These are phyloP conservation scores for Sinohyriopsis cumingii DNA, from an alignment of 2,888 invertebrate genomes.

Conservation along the genomic window DNA sequence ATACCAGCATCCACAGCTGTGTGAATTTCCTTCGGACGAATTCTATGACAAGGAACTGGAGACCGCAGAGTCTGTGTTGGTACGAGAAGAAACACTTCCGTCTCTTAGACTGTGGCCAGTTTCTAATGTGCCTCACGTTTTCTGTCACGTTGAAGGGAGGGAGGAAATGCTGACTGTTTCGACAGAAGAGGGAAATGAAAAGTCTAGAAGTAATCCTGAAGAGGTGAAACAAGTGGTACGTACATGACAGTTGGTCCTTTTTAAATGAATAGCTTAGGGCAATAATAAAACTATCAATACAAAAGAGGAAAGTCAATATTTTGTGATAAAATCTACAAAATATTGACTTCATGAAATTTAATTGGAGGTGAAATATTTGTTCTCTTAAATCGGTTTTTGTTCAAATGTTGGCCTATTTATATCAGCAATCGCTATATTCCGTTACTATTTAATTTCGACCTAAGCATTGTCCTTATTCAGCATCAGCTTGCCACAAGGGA, in stretches of 20 bases:
- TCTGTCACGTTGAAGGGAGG: slow-evolving; percentile 46
- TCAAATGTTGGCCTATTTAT: too few species aligned
- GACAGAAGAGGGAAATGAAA: slow-evolving; percentile 47
- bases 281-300: too few species aligned
- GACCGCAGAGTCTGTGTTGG: slow-evolving; percentile 11
- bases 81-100: slow-evolving; percentile 5
- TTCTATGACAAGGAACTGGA: slow-evolving; percentile 51
- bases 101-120: slow-evolving; percentile 5
- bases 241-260: not conserved
- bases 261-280: too few species aligned
- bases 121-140: slow-evolving; percentile 24
- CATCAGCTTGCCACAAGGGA: too few species aligned
- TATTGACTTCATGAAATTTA: too few species aligned
- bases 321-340: too few species aligned
- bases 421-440: too few species aligned
- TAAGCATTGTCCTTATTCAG: too few species aligned
- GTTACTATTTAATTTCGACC: too few species aligned
- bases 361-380: too few species aligned
- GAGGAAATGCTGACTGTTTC: slow-evolving; percentile 44
- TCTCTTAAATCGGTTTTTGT: too few species aligned
- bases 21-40: slow-evolving; percentile 53
- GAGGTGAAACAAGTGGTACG: slow-evolving; percentile 50
- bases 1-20: slow-evolving; percentile 53
- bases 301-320: too few species aligned
- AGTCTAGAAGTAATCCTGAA: slow-evolving; percentile 46